Percentiles rank a stretch among this genome's conserved stretches.
Evolutionary conservation across 2,113 vertebrate species (phyloP).

Genomic region (Scalopus aquaticus): DNA sequence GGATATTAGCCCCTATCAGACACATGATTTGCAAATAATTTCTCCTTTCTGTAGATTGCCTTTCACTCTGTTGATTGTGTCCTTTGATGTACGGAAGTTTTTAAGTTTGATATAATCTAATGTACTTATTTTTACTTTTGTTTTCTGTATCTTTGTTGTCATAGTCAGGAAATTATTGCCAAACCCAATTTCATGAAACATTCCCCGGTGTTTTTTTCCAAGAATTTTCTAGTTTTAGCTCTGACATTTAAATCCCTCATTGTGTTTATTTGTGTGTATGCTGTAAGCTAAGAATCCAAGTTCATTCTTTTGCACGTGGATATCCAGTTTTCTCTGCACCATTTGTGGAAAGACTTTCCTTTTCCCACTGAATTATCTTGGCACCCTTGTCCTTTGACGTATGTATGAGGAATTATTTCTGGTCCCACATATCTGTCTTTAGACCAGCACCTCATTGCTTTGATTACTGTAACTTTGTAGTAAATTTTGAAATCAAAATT

Average conservation of each 20-base stretch:
- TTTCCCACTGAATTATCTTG: neutral
- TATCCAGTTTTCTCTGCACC: neutral
- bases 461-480: neutral
- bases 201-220: neutral
- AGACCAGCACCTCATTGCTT: neutral
- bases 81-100: neutral
- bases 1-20: neutral
- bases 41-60: neutral
- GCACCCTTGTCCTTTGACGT: neutral
- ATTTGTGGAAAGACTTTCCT: neutral
- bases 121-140: neutral
- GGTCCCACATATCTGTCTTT: neutral
- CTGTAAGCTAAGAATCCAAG: neutral
- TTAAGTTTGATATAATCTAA: neutral
- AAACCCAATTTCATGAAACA: neutral
- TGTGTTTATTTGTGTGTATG: neutral
- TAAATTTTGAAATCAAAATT: constrained; percentile 11
- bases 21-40: neutral
- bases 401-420: neutral
- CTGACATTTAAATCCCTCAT: neutral
- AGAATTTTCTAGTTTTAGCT: neutral
- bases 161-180: neutral
- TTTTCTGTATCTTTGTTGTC: neutral
- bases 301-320: neutral
- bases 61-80: neutral